phyloP scores from a whole-genome alignment of 1,140 invertebrate species.

The Temnothorax longispinosus region DNA sequence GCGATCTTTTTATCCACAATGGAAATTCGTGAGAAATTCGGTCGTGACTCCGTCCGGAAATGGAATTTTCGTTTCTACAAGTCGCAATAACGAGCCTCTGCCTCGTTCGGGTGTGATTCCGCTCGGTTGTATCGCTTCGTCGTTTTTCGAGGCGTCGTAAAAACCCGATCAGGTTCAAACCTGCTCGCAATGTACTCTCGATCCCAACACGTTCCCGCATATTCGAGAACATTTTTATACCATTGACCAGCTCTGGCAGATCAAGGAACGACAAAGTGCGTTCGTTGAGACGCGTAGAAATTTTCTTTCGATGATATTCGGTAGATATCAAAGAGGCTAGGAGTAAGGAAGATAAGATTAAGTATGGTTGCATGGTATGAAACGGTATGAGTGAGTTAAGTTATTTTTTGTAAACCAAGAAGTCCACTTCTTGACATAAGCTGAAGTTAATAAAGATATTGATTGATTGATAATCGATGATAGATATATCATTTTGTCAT shows the following conservation, averaged over 20 bases:
- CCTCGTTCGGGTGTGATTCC: neutral
- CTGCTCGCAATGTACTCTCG: neutral
- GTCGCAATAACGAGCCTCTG: neutral
- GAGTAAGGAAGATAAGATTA: too few species aligned
- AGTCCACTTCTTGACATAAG: too few species aligned
- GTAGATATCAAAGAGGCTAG: neutral
- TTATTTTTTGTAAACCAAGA: too few species aligned
- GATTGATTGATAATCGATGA: neutral
- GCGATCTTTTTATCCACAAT: neutral
- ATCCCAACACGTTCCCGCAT: neutral
- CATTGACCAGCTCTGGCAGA: neutral
- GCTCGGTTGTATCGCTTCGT: neutral
- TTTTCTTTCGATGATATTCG: neutral
- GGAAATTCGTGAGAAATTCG: neutral
- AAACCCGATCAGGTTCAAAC: slow-evolving; percentile 17
- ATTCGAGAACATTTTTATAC: neutral
- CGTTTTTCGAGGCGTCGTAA: neutral
- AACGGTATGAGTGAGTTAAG: too few species aligned
- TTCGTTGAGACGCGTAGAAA: neutral
- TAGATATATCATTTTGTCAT: neutral
- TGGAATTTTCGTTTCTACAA: neutral
- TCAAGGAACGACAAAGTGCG: neutral
- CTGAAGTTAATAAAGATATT: too few species aligned
- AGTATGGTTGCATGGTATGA: too few species aligned
- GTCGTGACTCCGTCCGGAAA: neutral